These are phyloP conservation scores for Listronotus oregonensis DNA, from an alignment of 1,140 invertebrate genomes.

Conservation along the genomic window DNA sequence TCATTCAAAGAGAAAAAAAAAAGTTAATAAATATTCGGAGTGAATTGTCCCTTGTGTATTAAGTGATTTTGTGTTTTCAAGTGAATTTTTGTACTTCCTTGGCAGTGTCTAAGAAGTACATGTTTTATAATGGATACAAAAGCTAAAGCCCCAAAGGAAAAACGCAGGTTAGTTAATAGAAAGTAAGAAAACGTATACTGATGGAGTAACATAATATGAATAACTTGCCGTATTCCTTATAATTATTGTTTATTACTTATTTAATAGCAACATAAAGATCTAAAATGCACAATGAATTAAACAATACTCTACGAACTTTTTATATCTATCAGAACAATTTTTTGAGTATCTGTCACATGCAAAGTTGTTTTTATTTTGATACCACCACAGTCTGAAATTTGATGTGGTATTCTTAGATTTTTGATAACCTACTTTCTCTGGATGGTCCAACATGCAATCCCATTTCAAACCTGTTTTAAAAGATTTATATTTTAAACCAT, in stretches of 20 bases:
- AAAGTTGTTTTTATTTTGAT: slow-evolving; percentile 29
- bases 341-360: slow-evolving; percentile 14
- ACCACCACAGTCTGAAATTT: not conserved
- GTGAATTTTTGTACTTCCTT: slow-evolving; percentile 45
- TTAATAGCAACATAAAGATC: not conserved
- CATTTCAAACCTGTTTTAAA: no score
- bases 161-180: slow-evolving; percentile 45
- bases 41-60: slow-evolving; percentile 15
- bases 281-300: no score
- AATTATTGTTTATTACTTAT: slow-evolving; percentile 6
- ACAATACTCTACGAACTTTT: no score
- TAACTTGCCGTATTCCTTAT: no score
- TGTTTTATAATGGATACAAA: slow-evolving; percentile 42
- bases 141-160: slow-evolving; percentile 42
- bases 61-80: slow-evolving; percentile 36
- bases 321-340: not conserved
- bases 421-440: slow-evolving; percentile 33
- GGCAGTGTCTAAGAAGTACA: slow-evolving; percentile 49
- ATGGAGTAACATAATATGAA: no score
- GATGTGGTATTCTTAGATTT: slow-evolving; percentile 1
- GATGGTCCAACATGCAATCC: not conserved
- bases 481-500: no score
- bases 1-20: slow-evolving; percentile 28
- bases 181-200: slow-evolving; percentile 1
- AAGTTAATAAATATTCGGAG: slow-evolving; percentile 18